Evolutionary conservation across 2,113 vertebrate species (phyloP).

Genomic region (Sceloporus undulatus): DNA sequence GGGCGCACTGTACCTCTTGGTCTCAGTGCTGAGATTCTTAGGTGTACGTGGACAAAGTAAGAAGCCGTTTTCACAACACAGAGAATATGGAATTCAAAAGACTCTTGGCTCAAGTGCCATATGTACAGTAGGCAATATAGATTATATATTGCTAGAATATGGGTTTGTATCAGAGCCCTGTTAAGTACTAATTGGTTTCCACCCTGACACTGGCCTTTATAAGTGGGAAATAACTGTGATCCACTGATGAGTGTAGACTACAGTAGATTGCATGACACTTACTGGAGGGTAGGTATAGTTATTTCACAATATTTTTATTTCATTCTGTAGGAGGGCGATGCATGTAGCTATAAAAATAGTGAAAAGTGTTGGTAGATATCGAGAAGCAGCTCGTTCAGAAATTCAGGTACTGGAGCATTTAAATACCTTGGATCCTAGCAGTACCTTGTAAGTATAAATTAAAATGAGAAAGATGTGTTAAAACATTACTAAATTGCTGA

Average conservation of each 20-base stretch:
- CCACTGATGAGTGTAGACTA: neutral
- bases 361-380: slow-evolving; percentile 97
- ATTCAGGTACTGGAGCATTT: slow-evolving; percentile 93
- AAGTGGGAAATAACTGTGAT: neutral
- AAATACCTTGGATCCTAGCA: slow-evolving; percentile 87
- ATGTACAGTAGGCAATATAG: no score
- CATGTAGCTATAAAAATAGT: slow-evolving; percentile 97
- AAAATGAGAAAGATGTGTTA: neutral
- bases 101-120: neutral
- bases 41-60: no score
- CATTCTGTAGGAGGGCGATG: slow-evolving; percentile 79
- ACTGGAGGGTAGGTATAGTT: neutral
- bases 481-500: neutral
- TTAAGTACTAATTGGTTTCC: neutral
- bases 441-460: slow-evolving; percentile 79
- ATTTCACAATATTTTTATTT: slow-evolving; percentile 49
- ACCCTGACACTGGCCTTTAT: neutral
- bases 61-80: neutral
- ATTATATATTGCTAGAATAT: neutral
- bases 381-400: slow-evolving; percentile 95
- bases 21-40: no score
- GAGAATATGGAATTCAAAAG: neutral
- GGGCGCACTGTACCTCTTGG: no score
- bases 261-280: neutral
- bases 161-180: neutral